Conservation (phyloP, 2,888 invertebrate species). For the Caenorhabditis angaria region DNA sequence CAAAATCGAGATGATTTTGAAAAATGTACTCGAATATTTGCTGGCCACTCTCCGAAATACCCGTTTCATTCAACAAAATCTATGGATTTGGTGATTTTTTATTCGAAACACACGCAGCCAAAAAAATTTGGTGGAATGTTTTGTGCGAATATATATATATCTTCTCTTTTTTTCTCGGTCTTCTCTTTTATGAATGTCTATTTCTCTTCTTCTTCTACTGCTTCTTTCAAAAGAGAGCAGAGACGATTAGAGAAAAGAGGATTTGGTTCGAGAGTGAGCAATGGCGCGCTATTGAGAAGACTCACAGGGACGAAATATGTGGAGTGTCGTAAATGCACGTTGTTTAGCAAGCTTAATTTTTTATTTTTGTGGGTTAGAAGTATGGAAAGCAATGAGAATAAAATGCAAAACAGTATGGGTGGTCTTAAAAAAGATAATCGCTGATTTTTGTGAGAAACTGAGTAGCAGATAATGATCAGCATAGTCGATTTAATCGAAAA, state of each 20-base stretch:
- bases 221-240: neutral
- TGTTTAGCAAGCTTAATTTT: no score
- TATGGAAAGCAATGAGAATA: no score
- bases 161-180: neutral
- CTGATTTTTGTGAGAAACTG: no score
- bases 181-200: neutral
- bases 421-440: no score
- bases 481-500: no score
- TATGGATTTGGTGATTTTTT: no score
- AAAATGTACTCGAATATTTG: conserved; percentile 29
- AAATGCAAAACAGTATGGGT: no score
- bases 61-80: conserved; percentile 34
- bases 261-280: neutral
- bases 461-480: no score
- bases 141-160: neutral
- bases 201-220: no score
- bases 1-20: conserved; percentile 26
- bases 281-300: neutral
- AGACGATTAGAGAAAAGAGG: neutral
- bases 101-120: no score
- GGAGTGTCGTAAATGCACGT: neutral
- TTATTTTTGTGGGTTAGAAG: no score
- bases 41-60: conserved; percentile 30
- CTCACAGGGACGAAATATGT: neutral
- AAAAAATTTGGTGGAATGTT: neutral